A percentile compares a stretch with the other conserved stretches of the same genome.
Conservation (phyloP, 1,140 invertebrate species). For the Tenebrio molitor region DNA sequence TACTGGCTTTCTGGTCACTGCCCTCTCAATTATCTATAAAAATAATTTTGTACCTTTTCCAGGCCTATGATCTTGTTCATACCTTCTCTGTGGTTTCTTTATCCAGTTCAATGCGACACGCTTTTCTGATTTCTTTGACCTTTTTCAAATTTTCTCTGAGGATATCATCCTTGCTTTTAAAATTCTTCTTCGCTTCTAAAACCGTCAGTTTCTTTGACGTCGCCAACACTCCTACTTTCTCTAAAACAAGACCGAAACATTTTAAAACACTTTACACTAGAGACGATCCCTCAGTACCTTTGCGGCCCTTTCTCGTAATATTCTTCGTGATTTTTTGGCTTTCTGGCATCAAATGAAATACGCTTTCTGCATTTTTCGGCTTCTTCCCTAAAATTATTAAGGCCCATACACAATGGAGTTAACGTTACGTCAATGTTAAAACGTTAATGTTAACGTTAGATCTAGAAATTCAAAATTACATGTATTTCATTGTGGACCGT, state of each 20-base stretch:
- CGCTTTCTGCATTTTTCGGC: constrained; percentile 51
- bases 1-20: constrained; percentile 68
- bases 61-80: constrained; percentile 21
- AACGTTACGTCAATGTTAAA: too few relatives aligned
- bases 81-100: constrained; percentile 60
- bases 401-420: too few relatives aligned
- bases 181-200: constrained; percentile 55
- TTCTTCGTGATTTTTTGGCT: constrained; percentile 52
- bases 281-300: constrained; percentile 47
- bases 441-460: too few relatives aligned
- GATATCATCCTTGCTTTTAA: constrained; percentile 59
- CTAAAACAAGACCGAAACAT: constrained; percentile 43
- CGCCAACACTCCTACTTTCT: constrained; percentile 55
- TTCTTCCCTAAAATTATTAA: constrained; percentile 49
- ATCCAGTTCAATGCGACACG: constrained; percentile 64
- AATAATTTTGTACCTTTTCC: constrained; percentile 11
- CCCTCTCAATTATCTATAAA: constrained; percentile 69
- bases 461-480: too few relatives aligned
- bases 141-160: constrained; percentile 67
- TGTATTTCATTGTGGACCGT: too few relatives aligned
- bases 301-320: constrained; percentile 59
- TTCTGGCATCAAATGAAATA: constrained; percentile 57
- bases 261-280: constrained; percentile 1
- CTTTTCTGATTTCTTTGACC: constrained; percentile 58
- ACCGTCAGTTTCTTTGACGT: constrained; percentile 60